These are phyloP conservation scores for Drosophila rufa DNA, from an alignment of 1,140 invertebrate species.

Conservation along the genomic window DNA sequence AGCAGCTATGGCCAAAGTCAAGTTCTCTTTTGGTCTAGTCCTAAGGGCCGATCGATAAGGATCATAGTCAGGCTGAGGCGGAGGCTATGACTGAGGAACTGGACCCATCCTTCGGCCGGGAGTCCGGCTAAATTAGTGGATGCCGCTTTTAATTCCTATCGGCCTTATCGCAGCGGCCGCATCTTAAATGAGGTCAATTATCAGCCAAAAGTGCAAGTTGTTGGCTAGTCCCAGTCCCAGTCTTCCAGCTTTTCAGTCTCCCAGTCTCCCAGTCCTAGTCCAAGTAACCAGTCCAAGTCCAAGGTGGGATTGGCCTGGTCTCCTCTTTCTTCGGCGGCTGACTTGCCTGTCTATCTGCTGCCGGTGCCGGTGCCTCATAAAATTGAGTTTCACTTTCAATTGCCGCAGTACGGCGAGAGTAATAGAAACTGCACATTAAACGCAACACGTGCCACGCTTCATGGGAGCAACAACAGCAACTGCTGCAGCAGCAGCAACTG, in stretches of 20 bases:
- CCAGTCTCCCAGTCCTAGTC: conserved; percentile 9
- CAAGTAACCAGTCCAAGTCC: conserved; percentile 14
- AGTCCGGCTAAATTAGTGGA: conserved; percentile 75
- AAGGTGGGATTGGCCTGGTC: conserved; percentile 32
- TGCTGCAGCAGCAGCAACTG: conserved; percentile 14
- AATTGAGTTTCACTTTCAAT: conserved; percentile 78
- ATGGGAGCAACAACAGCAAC: conserved; percentile 64
- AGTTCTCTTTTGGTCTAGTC: conserved; percentile 71
- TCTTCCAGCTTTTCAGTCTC: background rate
- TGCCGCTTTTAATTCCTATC: conserved; percentile 82
- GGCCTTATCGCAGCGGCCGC: conserved; percentile 62
- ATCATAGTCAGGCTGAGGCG: conserved; percentile 56
- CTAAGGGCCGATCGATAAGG: conserved; percentile 79
- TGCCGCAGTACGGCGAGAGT: conserved; percentile 66
- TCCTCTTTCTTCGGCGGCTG: conserved; percentile 18
- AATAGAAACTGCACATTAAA: conserved; percentile 84
- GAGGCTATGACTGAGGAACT: conserved; percentile 16
- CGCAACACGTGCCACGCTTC: conserved; percentile 80
- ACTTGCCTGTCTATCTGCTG: conserved; percentile 34
- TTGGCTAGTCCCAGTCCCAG: conserved; percentile 34
- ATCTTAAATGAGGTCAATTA: conserved; percentile 83
- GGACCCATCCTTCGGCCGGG: conserved; percentile 21
- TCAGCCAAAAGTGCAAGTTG: conserved; percentile 80
- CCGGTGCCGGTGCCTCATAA: conserved; percentile 52
- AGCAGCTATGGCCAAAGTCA: conserved; percentile 36